Base-by-base conservation (phyloP, 2,797 vertebrate genomes). In the Cuniculus paca region DNA sequence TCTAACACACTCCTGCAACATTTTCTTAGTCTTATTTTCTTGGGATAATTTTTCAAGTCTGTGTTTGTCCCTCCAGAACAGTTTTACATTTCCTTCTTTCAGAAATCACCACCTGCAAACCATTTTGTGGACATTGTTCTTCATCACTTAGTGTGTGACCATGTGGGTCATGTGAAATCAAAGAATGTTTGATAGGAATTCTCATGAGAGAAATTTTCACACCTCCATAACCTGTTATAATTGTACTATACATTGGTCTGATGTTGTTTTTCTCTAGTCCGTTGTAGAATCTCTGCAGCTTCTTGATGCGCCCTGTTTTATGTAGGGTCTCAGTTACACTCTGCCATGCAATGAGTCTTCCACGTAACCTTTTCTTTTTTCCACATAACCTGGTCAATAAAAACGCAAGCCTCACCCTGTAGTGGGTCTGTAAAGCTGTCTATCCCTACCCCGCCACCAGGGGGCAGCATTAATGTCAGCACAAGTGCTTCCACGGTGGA, bases 371-470 rank as follows among this genome's bases (percentile, higher is more conserved):
- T 13, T 63, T 28, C 50, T 75, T 85, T 34, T 16, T 63, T 82
- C n/a, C n/a, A n/a, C n/a, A n/a, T n/a, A n/a, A 19, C 5, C 22
- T 48, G 8, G 36, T 10, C 13, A 13, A 9, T 52, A 63, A 68
- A 90, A 70, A 22, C 5, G 34, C 14, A 87, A 84, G 52, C 22
- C 5, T 58, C 56, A 54, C 9, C 5, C 24, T 50, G 1, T 2
- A 45, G 4, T 83, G 52, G 1, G 0, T 63, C 48, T 16, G 10
- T 79, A 42, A 87, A 1, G 1, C 48, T 20, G 26, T 11, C 22
- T n/a, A 52, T 39, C 39, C 24, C 36, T 78, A 39, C 95, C 84
- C 94, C 36, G 14, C 65, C 88, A 74, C 80, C n/a, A 96, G 72
- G 65, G 39, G 82, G 81, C 88, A 96, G 81, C 81, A 87, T 70